Evolutionary conservation across 2,113 vertebrate genomes (phyloP).

Genomic region (Oreocharis arfaki): DNA sequence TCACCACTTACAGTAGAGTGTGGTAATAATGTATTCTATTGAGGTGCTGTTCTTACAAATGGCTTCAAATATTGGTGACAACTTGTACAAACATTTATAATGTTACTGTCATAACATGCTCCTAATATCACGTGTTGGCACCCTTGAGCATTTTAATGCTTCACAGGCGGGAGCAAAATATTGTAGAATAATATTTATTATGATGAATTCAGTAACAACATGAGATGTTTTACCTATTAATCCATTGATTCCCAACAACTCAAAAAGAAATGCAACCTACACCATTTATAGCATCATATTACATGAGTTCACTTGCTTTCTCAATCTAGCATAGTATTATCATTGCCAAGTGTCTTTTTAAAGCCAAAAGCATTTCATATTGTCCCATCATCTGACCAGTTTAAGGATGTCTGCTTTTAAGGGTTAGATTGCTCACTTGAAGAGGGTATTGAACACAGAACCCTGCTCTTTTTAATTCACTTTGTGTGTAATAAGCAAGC

Average conservation of each 20-base stretch:
- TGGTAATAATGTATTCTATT: background rate
- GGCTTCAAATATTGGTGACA: slow-evolving; percentile 7
- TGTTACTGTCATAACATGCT: background rate
- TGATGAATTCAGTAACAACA: background rate
- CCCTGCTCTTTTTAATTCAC: background rate
- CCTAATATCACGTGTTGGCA: background rate
- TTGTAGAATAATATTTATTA: background rate
- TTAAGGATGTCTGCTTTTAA: background rate
- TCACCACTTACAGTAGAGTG: background rate
- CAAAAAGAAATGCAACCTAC: background rate
- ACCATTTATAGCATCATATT: background rate
- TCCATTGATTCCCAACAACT: background rate
- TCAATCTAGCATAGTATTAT: background rate
- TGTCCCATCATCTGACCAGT: background rate
- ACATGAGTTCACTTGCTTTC: background rate
- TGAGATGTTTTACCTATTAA: background rate
- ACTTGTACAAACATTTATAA: background rate
- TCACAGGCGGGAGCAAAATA: background rate
- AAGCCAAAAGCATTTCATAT: background rate
- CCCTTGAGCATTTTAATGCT: background rate
- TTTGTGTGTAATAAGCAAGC: background rate
- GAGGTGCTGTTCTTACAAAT: background rate
- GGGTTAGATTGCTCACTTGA: background rate
- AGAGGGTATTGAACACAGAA: background rate
- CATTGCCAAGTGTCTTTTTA: background rate